Evolutionary conservation across 2,113 vertebrate genomes (phyloP).

Genomic region (human): GRCh38 chr18:38001001-38001500

Average conservation of each 20-base stretch:
- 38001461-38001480: neutral
- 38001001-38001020: slow-evolving; percentile 62
- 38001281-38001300: neutral
- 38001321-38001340: neutral
- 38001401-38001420: neutral
- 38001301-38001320: neutral
- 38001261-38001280: neutral
- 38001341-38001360: neutral
- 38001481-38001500: neutral
- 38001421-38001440: neutral
- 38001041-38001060: slow-evolving; percentile 80
- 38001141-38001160: slow-evolving; percentile 80
- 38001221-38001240: neutral
- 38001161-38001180: slow-evolving; percentile 73
- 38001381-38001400: slow-evolving; percentile 26
- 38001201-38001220: slow-evolving; percentile 62
- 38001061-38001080: slow-evolving; percentile 77
- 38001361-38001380: neutral
- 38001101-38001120: slow-evolving; percentile 77
- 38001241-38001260: slow-evolving; percentile 50
- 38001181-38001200: slow-evolving; percentile 72
- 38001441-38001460: neutral
- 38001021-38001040: slow-evolving; percentile 67
- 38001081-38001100: slow-evolving; percentile 80
- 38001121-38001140: slow-evolving; percentile 80